These are phyloP conservation scores for Hystrix cristata DNA, from an alignment of 2,113 vertebrate genomes.

Conservation along the genomic window DNA sequence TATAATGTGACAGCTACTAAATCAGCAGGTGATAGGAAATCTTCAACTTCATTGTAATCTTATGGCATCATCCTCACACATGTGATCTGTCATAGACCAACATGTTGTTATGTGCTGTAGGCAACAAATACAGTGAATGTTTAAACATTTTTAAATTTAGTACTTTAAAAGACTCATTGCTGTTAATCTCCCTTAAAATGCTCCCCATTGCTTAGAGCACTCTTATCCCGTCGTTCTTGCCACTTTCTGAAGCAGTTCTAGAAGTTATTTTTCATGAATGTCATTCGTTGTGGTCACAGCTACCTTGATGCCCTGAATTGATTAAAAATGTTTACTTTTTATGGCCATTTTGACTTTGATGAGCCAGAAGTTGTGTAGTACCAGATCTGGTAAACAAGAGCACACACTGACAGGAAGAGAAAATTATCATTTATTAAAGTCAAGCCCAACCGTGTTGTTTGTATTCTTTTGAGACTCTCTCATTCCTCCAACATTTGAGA, in stretches of 20 bases:
- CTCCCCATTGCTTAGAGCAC: too few species aligned
- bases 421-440: neutral
- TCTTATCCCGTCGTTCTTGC: too few species aligned
- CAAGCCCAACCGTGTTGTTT: neutral
- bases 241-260: neutral
- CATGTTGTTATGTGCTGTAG: neutral
- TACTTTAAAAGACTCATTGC: neutral
- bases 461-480: neutral
- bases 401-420: neutral
- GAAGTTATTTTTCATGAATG: neutral
- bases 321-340: neutral
- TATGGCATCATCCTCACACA: neutral
- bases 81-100: neutral
- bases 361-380: neutral
- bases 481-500: slow-evolving; percentile 29
- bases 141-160: neutral
- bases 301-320: neutral
- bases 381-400: neutral
- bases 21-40: neutral
- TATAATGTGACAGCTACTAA: too few species aligned
- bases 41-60: neutral
- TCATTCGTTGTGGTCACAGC: neutral
- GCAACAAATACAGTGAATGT: neutral
- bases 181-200: too few species aligned
- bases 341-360: neutral